phyloP scores from a whole-genome alignment of 1,140 invertebrate genomes.

The Dufourea novaeangliae region DNA sequence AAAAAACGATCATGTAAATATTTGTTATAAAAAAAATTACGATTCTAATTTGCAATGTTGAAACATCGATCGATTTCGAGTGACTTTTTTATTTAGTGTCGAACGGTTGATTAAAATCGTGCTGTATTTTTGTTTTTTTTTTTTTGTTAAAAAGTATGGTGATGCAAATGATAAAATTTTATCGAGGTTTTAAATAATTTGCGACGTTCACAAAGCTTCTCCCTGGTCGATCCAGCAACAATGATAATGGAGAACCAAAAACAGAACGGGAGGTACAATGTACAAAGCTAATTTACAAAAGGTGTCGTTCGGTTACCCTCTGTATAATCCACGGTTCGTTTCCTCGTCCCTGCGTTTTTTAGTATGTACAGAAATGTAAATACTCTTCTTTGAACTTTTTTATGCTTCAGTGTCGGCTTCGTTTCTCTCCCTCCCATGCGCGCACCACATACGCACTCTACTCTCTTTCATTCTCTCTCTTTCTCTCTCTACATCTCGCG shows the following conservation, averaged over 20 bases:
- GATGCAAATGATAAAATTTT: no score
- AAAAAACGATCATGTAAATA: no score
- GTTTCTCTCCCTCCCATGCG: conserved; percentile 18
- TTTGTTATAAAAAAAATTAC: no score
- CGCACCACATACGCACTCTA: conserved; percentile 12
- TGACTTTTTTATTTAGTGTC: no score
- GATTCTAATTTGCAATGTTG: no score
- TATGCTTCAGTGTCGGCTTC: conserved; percentile 33
- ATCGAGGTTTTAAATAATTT: background rate
- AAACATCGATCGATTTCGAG: no score
- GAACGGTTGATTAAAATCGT: no score
- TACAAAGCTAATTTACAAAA: conserved; percentile 59
- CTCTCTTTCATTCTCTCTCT: background rate
- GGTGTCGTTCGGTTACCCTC: conserved; percentile 49
- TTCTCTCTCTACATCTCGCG: background rate
- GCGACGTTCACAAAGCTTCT: background rate
- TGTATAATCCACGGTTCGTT: conserved; percentile 32
- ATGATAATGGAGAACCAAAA: background rate
- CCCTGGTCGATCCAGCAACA: background rate
- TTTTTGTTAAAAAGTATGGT: no score
- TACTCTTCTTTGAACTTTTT: conserved; percentile 43
- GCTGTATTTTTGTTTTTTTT: no score
- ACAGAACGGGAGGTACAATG: conserved; percentile 35
- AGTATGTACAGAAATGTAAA: background rate
- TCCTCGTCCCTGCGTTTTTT: conserved; percentile 32